Evolutionary conservation across 2,113 vertebrate genomes (phyloP), one percentile per base, ranked within the genome.

Genomic region (Chaetodon trifascialis): DNA sequence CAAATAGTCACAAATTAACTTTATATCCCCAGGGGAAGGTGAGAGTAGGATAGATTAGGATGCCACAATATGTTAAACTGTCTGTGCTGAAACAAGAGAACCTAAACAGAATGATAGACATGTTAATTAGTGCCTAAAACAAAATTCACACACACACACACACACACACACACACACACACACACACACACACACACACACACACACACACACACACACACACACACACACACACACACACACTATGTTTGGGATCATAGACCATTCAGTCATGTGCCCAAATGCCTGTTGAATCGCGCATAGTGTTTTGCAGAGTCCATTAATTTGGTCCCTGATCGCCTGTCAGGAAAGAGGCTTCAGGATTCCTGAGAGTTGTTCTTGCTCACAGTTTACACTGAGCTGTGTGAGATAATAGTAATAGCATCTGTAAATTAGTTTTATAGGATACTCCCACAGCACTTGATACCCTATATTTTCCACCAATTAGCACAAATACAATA

Each of bases 371-470:
- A 78, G 52, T 82, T 83, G 56, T 70, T 86, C 36, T 54, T 84
- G 58, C 64, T 88, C 75, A 83, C 69, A 69, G 68, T 83, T 80
- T 82, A 85, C 69, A 83, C 76, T 38, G 64, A 65, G 60, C 63
- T 67, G 25, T 82, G 67, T 52, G 64, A 82, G 72, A 80, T 90
- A 80, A 79, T 83, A 75, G 76, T 85, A 86, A 81, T 77, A 80
- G 68, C 68, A 78, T 84, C 75, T 85, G 69, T 87, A 79, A 87
- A 81, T 86, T 76, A 83, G 85, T 76, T 85, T 85, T 87, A 85
- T 80, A 85, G 69, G 77, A 90, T 87, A 73, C 71, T 89, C 71
- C 76, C 76, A 87, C 60, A 78, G 82, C 84, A 83, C 74, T 72
- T 55, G 21, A 67, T 81, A 82, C 70, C 62, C 56, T 90, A 73